Conservation (phyloP, 2,888 invertebrate species). For the Augiades crinisus region DNA sequence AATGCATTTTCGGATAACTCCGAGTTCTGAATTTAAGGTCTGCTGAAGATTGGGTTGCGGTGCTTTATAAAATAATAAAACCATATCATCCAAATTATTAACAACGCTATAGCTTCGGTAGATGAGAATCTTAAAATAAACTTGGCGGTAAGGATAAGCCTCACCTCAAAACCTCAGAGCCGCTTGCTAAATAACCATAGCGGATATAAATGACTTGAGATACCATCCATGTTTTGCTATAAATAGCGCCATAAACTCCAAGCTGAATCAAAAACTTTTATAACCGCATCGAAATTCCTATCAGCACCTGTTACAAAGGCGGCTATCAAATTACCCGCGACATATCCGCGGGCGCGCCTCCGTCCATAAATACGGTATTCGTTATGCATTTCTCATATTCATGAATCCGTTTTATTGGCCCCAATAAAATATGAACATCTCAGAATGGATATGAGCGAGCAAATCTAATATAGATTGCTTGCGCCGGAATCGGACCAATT, state of each 20-base stretch:
- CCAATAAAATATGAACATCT: conserved; percentile 83
- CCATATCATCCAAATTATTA: too few species aligned
- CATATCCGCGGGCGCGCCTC: conserved; percentile 73
- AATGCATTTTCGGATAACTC: too few species aligned
- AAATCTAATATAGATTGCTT: conserved; percentile 81
- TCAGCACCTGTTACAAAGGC: conserved; percentile 81
- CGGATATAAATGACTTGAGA: conserved; percentile 6
- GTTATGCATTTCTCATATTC: conserved; percentile 82
- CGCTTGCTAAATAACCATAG: conserved; percentile 1
- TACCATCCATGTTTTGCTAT: conserved; percentile 17
- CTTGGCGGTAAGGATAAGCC: too few species aligned
- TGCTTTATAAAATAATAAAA: too few species aligned
- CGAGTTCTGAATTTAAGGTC: too few species aligned
- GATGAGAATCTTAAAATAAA: too few species aligned
- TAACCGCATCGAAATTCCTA: conserved; percentile 74
- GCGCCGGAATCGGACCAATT: conserved; percentile 74
- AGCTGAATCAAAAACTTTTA: conserved; percentile 47
- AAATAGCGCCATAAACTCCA: conserved; percentile 50
- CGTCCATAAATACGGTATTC: conserved; percentile 80
- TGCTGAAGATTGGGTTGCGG: too few species aligned
- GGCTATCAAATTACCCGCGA: conserved; percentile 79
- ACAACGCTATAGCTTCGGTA: too few species aligned
- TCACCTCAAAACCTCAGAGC: neutral
- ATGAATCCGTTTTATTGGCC: conserved; percentile 83
- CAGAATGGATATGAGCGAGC: conserved; percentile 80